phyloP scores from a whole-genome alignment of 2,888 invertebrate genomes.

The Germaria angustata region DNA sequence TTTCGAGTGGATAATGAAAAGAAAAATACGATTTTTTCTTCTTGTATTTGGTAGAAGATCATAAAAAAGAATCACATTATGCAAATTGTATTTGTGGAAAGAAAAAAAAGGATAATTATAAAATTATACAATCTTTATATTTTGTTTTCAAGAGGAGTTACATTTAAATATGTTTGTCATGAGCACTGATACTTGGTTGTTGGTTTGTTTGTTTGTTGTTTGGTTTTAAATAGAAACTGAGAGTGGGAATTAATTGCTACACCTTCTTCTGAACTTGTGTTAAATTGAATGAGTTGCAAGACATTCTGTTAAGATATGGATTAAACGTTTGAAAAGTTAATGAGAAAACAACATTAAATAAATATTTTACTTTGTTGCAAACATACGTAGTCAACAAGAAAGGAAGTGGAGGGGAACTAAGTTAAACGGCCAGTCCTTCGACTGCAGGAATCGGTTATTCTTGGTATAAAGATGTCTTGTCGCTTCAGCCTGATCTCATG shows the following conservation, averaged over 20 bases:
- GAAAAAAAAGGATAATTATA: slow-evolving; percentile 68
- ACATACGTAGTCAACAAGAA: too few species aligned
- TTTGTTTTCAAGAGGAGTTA: slow-evolving; percentile 41
- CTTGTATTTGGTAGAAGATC: background rate
- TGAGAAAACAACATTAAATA: too few species aligned
- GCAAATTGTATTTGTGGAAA: slow-evolving; percentile 15
- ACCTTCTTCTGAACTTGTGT: background rate
- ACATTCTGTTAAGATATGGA: background rate
- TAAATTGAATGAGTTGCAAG: background rate
- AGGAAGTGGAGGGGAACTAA: too few species aligned
- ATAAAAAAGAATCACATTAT: slow-evolving; percentile 6
- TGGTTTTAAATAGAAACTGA: background rate
- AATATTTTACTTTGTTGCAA: too few species aligned
- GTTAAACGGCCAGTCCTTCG: too few species aligned
- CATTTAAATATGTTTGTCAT: slow-evolving; percentile 27
- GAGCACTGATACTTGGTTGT: slow-evolving; percentile 22
- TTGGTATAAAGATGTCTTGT: too few species aligned
- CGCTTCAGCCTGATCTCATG: too few species aligned
- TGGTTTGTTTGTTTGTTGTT: too few species aligned
- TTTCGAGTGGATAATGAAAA: slow-evolving; percentile 59
- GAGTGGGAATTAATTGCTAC: slow-evolving; percentile 23
- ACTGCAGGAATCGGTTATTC: too few species aligned
- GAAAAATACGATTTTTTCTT: slow-evolving; percentile 46
- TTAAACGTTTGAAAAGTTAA: too few species aligned
- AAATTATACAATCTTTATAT: slow-evolving; percentile 69